Conservation (phyloP, 2,113 vertebrate genomes). For the Falco punctatus region DNA sequence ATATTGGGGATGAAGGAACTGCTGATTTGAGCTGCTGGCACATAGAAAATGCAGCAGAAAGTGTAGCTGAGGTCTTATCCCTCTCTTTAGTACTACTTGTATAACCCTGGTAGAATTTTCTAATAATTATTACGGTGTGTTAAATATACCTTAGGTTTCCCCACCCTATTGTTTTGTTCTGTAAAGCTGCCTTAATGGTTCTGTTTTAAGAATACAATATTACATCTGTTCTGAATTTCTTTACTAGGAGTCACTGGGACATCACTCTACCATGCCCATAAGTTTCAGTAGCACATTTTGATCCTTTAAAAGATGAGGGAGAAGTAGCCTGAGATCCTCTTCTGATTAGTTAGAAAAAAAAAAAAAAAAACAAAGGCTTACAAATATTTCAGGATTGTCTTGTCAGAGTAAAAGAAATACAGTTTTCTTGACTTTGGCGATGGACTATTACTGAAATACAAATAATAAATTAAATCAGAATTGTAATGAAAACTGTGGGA, state of each 20-base stretch:
- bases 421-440: background rate
- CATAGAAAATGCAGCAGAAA: background rate
- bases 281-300: slow-evolving; percentile 11
- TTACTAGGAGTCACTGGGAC: background rate
- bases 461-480: background rate
- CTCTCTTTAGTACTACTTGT: background rate
- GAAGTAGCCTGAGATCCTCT: background rate
- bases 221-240: background rate
- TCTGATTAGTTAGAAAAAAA: background rate
- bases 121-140: background rate
- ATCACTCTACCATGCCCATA: background rate
- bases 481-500: background rate
- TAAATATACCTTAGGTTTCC: background rate
- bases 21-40: background rate
- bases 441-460: background rate
- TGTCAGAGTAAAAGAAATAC: background rate
- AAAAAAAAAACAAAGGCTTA: background rate
- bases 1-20: background rate
- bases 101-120: background rate
- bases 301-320: background rate
- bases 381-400: background rate
- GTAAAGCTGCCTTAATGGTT: background rate
- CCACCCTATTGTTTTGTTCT: background rate
- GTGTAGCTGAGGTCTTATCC: background rate
- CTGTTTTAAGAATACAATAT: background rate